Base-by-base conservation (phyloP, 2,888 invertebrate species). In the Orthonevra nobilis region DNA sequence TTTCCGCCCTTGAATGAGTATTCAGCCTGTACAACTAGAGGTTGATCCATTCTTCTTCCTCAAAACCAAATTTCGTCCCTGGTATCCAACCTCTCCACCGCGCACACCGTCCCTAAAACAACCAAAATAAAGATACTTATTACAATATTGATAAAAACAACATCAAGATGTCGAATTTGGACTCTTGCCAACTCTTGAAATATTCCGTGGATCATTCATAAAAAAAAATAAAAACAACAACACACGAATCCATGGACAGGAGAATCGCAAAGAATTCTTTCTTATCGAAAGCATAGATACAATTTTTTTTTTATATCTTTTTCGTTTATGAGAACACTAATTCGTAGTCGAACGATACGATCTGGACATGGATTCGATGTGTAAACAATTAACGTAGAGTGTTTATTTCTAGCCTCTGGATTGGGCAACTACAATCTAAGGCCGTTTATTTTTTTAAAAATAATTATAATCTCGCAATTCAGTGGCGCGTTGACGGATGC, bases 1-100 rank as follows among this genome's bases (percentile, higher is more conserved):
- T 99, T 98, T 87, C 94, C 95, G 82, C 97, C 98, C 90, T 95
- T 96, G 89, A 98, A 99, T 72, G 95, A 94, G 90, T 95, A 97
- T 84, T 97, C 92, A 74, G 98, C 97, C 89, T 96, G 95, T 60
- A 98, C 98, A 85, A 95, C 91, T 81, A 88, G 84, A 68, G 89
- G 87, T 81, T 87, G 88, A 74, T 89, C 89, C 88, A 88, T 88
- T 40, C 40, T 75, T 14, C 30, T 42, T n/a, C n/a, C n/a, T n/a
- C 15, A 28, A 23, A 28, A 20, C 34, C 3, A 12, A 44, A 26
- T 32, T 42, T n/a, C 44, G 36, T 19, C 52, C 44, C 10, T 68
- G 28, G 52, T 44, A n/a, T 56, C 23, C 36, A 70, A 36, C 50
- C 40, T 6, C 15, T 38, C 36, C 34, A 19, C 42, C 44, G 34